These are phyloP conservation scores for Gadus chalcogrammus DNA, from an alignment of 2,113 vertebrate genomes.

Conservation along the genomic window DNA sequence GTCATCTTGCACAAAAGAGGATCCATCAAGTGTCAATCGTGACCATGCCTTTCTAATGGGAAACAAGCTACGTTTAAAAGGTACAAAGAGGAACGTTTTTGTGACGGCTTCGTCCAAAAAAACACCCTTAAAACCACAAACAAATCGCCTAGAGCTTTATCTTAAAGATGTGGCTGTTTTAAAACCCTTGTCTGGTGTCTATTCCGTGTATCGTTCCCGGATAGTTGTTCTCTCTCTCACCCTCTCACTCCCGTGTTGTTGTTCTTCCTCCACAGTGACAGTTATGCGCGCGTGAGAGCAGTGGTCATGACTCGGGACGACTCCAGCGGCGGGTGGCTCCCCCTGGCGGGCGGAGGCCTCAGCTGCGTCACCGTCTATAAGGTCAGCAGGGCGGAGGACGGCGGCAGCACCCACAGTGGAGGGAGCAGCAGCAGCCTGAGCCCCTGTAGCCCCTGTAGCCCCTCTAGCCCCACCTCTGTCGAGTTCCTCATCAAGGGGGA, in stretches of 20 bases:
- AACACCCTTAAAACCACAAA: no score
- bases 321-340: conserved; percentile 98
- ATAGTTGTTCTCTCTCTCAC: background rate
- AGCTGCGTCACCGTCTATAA: conserved; percentile 97
- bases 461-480: conserved; percentile 55
- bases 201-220: no score
- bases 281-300: conserved; percentile 99
- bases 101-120: no score
- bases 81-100: no score
- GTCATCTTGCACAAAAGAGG: no score
- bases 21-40: no score
- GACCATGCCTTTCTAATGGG: no score
- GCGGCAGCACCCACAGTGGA: conserved; percentile 74
- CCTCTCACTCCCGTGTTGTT: conserved; percentile 5
- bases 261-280: conserved; percentile 67
- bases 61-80: no score
- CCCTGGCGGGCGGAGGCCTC: conserved; percentile 92
- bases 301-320: conserved; percentile 99
- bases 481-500: conserved; percentile 97
- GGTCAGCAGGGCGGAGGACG: conserved; percentile 88
- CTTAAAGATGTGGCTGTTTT: background rate
- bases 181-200: background rate
- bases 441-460: conserved; percentile 59
- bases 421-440: conserved; percentile 60
- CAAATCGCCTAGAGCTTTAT: no score